Conservation (phyloP, 2,113 vertebrate species). For the Tiliqua scincoides region DNA sequence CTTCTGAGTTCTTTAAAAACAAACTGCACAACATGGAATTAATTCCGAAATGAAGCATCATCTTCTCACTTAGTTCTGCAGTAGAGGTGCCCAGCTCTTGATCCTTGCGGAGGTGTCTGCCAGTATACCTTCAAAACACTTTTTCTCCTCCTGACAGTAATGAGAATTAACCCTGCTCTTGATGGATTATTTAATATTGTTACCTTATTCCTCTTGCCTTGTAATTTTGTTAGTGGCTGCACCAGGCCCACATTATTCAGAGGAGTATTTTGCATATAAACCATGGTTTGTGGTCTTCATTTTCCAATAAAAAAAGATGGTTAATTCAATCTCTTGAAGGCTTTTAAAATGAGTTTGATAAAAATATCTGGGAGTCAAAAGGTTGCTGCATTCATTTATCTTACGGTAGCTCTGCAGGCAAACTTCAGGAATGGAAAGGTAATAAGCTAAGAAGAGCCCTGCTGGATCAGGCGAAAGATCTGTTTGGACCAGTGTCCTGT, state of each 20-base stretch:
- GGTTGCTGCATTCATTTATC: constrained; percentile 42
- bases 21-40: background rate
- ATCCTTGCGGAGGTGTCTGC: background rate
- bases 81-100: background rate
- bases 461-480: too few relatives aligned
- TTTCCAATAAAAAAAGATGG: constrained; percentile 39
- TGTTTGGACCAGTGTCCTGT: too few relatives aligned
- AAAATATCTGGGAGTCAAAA: constrained; percentile 50
- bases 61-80: background rate
- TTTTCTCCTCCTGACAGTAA: background rate
- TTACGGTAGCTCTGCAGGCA: constrained; percentile 15
- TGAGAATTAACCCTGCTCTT: constrained; percentile 13
- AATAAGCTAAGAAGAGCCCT: too few relatives aligned
- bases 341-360: constrained; percentile 38
- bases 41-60: background rate
- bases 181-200: background rate
- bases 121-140: background rate
- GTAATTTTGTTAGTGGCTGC: constrained; percentile 1
- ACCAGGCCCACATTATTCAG: fast-evolving
- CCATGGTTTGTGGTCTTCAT: constrained; percentile 29
- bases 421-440: constrained; percentile 29
- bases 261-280: constrained; percentile 30
- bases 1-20: background rate
- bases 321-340: constrained; percentile 38
- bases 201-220: constrained; percentile 10